phyloP scores from a whole-genome alignment of 2,888 invertebrate species.

The Cremastobaeus sp. region DNA sequence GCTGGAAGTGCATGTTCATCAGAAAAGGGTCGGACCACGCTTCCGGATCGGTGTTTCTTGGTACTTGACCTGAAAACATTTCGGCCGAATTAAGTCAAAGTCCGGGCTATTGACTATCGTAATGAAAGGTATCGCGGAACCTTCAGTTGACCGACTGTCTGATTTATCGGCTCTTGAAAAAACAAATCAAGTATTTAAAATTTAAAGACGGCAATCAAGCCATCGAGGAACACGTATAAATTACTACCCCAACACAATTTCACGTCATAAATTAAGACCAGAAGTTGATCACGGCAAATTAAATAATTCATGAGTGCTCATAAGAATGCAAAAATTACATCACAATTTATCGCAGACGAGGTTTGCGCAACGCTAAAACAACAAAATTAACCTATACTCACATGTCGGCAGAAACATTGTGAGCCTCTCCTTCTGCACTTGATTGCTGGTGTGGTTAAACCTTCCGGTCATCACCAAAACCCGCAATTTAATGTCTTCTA shows the following conservation, averaged over 20 bases:
- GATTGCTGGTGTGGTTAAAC: slow-evolving; percentile 71
- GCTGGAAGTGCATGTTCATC: slow-evolving; percentile 81
- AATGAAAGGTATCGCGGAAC: too few relatives aligned
- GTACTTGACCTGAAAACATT: slow-evolving; percentile 79
- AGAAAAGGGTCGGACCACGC: slow-evolving; percentile 80
- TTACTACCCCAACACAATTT: slow-evolving; percentile 33
- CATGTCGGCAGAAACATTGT: slow-evolving; percentile 78
- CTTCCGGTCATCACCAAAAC: slow-evolving; percentile 74
- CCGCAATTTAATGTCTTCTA: slow-evolving; percentile 74
- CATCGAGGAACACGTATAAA: slow-evolving; percentile 16
- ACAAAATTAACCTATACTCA: slow-evolving; percentile 69
- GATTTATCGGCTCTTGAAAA: background rate
- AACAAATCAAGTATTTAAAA: slow-evolving; percentile 1
- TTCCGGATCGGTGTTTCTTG: slow-evolving; percentile 80
- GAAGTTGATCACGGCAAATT: slow-evolving; percentile 31
- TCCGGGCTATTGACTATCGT: too few relatives aligned
- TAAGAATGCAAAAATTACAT: slow-evolving; percentile 51
- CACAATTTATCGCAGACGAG: slow-evolving; percentile 24
- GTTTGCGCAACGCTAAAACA: slow-evolving; percentile 45
- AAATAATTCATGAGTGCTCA: slow-evolving; percentile 44
- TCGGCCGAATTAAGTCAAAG: background rate
- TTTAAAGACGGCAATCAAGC: slow-evolving; percentile 8
- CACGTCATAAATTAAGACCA: slow-evolving; percentile 36
- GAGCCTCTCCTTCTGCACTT: slow-evolving; percentile 75
- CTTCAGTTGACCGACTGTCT: too few relatives aligned